These are phyloP conservation scores for Hydractinia echinata DNA, from an alignment of 30 jellyfish, hydroid and myxozoan genomes.

Conservation along the genomic window DNA sequence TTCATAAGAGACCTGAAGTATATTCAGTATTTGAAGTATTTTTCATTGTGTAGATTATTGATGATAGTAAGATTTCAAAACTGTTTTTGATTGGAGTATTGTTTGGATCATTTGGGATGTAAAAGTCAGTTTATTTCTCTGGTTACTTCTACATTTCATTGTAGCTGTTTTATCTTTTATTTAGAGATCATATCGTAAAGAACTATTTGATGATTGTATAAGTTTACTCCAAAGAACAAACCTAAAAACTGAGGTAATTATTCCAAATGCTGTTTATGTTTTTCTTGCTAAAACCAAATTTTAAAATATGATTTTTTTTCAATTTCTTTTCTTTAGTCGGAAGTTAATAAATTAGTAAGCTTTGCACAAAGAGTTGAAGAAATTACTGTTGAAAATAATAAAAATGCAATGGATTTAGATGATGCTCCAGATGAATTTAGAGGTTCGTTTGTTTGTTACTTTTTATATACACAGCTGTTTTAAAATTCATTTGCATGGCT, in stretches of 20 bases:
- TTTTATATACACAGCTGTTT: neutral
- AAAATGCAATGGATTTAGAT: conserved; percentile 71
- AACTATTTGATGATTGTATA: conserved; percentile 80
- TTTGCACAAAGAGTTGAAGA: conserved; percentile 81
- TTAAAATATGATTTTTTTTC: neutral
- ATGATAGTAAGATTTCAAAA: neutral
- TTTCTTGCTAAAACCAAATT: neutral
- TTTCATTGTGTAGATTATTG: neutral
- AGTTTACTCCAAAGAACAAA: conserved; percentile 64
- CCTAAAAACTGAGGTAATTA: conserved; percentile 67
- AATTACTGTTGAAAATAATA: conserved; percentile 54
- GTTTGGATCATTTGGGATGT: neutral
- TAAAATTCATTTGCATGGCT: neutral
- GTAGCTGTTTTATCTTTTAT: neutral
- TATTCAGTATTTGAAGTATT: neutral
- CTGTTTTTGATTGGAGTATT: neutral
- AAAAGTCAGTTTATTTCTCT: neutral
- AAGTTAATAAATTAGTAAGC: conserved; percentile 48
- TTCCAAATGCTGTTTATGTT: no score
- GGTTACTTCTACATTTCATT: neutral
- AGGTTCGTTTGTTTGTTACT: conserved; percentile 36
- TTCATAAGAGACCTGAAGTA: neutral
- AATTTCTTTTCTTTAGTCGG: conserved; percentile 28
- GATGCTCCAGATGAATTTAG: conserved; percentile 94
- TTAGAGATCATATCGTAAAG: conserved; percentile 90